These are phyloP conservation scores for Sminthurides aquaticus DNA, from an alignment of 2,888 invertebrate species.

Conservation along the genomic window DNA sequence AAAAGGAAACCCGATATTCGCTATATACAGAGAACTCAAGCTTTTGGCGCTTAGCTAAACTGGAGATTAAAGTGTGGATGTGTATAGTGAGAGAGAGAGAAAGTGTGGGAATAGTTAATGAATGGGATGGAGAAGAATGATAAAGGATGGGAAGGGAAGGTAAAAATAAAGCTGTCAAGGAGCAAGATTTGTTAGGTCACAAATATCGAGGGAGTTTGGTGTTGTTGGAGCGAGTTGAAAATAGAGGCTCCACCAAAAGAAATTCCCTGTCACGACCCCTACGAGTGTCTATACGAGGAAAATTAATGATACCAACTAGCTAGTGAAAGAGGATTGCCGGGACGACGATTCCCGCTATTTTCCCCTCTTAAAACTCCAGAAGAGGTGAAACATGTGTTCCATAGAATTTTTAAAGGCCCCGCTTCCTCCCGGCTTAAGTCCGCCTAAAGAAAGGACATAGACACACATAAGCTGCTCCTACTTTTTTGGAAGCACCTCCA, in stretches of 20 bases:
- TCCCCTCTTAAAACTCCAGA: no score
- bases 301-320: neutral
- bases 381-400: no score
- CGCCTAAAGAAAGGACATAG: no score
- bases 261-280: neutral
- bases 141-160: constrained; percentile 22
- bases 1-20: no score
- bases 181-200: constrained; percentile 22
- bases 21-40: no score
- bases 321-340: neutral
- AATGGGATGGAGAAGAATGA: constrained; percentile 20
- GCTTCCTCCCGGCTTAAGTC: no score
- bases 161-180: constrained; percentile 25
- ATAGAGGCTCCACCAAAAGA: neutral
- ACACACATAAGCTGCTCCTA: no score
- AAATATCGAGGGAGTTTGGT: constrained; percentile 16
- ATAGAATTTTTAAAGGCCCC: no score
- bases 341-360: no score
- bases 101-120: neutral
- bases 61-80: constrained; percentile 19
- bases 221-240: neutral
- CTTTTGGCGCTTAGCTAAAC: no score
- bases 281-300: neutral
- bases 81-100: constrained; percentile 1
- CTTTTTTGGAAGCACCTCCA: no score